Conservation (phyloP, 1,140 invertebrate species). For the Drosophila quadrilineata region DNA sequence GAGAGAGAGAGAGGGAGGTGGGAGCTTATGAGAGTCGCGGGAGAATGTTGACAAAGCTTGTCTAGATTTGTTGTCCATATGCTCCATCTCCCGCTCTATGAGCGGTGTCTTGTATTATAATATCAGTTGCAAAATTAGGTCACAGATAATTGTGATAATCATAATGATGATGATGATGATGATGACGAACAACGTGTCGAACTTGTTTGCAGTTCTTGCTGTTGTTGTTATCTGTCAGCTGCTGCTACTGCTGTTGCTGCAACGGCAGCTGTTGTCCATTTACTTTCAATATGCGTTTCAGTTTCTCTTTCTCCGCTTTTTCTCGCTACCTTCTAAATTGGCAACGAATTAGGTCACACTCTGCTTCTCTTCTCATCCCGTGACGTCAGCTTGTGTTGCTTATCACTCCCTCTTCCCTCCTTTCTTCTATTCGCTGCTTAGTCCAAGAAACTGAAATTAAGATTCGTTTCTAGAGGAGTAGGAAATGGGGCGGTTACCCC, state of each 20-base stretch:
- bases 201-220: constrained; percentile 40
- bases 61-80: too few species aligned
- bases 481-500: not conserved
- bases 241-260: constrained; percentile 42
- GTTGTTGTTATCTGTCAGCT: constrained; percentile 17
- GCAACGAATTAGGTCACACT: constrained; percentile 43
- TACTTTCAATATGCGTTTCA: constrained; percentile 67
- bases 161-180: constrained; percentile 5
- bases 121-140: constrained; percentile 72
- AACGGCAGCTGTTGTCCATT: constrained; percentile 55
- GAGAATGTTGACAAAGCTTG: constrained; percentile 1
- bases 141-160: constrained; percentile 45
- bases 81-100: too few species aligned
- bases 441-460: constrained; percentile 21
- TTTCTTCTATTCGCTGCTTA: too few species aligned
- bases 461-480: too few species aligned
- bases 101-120: constrained; percentile 36
- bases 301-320: constrained; percentile 3
- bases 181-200: constrained; percentile 61
- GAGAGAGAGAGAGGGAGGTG: not conserved
- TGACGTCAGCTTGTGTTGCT: constrained; percentile 43
- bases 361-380: constrained; percentile 6
- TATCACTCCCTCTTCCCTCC: too few species aligned
- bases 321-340: constrained; percentile 13
- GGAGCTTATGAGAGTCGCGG: not conserved